Percentiles rank a stretch among this genome's conserved stretches.
Evolutionary conservation across 2,888 invertebrate genomes (phyloP).

Genomic region (Eudasyphora cyanicolor): DNA sequence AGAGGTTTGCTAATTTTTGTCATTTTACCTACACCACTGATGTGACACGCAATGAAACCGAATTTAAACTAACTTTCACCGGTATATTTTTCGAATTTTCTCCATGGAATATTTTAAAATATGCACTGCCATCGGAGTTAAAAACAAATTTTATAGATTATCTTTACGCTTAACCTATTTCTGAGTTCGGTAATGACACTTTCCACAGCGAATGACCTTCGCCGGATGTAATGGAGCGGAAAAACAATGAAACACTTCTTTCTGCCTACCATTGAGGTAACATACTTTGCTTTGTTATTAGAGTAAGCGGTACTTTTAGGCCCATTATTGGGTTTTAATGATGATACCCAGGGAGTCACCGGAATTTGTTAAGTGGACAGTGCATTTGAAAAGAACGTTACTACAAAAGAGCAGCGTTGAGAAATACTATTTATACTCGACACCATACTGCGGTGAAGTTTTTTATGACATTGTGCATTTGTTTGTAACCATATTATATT

Average conservation of each 20-base stretch:
- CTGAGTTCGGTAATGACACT: not conserved
- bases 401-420: too few species aligned
- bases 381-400: not conserved
- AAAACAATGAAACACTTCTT: slow-evolving; percentile 30
- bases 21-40: not conserved
- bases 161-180: slow-evolving; percentile 38
- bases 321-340: not conserved
- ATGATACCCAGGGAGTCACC: not conserved
- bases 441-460: too few species aligned
- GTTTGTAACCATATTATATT: too few species aligned
- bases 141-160: slow-evolving; percentile 17
- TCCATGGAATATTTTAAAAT: slow-evolving; percentile 5
- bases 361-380: not conserved
- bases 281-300: not conserved
- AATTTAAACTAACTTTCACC: slow-evolving; percentile 31
- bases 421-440: too few species aligned
- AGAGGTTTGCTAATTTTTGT: not conserved
- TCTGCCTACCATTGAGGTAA: not conserved
- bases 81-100: not conserved
- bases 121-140: not conserved
- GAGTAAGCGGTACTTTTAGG: not conserved
- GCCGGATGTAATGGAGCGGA: slow-evolving; percentile 39
- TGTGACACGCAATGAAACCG: not conserved
- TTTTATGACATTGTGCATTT: too few species aligned
- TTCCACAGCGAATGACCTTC: slow-evolving; percentile 38